Evolutionary conservation across 1,140 invertebrate species (phyloP).

Genomic region (Drosophila parabipectinata): DNA sequence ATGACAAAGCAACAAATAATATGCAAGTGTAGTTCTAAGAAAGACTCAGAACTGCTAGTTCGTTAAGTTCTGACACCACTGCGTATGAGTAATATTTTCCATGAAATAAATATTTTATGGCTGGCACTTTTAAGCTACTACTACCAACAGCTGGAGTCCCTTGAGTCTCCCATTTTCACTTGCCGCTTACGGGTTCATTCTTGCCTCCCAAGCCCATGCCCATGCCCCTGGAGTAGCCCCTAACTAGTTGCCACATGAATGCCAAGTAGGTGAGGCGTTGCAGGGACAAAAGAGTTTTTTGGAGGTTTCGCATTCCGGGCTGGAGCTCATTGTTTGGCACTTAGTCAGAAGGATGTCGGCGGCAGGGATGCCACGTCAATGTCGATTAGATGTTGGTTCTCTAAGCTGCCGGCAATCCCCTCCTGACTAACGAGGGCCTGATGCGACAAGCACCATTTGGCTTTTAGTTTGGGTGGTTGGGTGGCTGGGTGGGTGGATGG

Average conservation of each 20-base stretch:
- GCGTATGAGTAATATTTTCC: conserved; percentile 1
- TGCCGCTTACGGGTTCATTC: conserved; percentile 18
- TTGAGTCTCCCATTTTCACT: conserved; percentile 23
- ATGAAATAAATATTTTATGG: background rate
- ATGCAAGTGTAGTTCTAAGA: background rate
- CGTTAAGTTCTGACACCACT: background rate
- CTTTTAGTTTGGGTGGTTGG: conserved; percentile 58
- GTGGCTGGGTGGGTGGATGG: background rate
- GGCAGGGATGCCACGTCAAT: conserved; percentile 60
- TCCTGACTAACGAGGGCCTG: conserved; percentile 70
- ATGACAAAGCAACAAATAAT: conserved; percentile 1
- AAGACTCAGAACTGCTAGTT: background rate
- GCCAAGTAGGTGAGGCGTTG: conserved; percentile 30
- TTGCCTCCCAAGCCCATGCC: background rate
- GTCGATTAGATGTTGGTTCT: conserved; percentile 72
- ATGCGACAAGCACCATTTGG: conserved; percentile 77
- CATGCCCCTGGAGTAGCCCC: background rate
- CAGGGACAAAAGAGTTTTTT: conserved; percentile 24
- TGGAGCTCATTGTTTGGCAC: conserved; percentile 74
- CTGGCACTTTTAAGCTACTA: background rate
- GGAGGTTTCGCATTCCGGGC: conserved; percentile 42
- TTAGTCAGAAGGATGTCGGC: conserved; percentile 62
- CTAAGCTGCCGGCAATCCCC: conserved; percentile 36
- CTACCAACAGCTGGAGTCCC: background rate
- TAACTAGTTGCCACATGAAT: conserved; percentile 33